Base-by-base conservation (phyloP, 2,113 vertebrate species). In the Xiphophorus maculatus region DNA sequence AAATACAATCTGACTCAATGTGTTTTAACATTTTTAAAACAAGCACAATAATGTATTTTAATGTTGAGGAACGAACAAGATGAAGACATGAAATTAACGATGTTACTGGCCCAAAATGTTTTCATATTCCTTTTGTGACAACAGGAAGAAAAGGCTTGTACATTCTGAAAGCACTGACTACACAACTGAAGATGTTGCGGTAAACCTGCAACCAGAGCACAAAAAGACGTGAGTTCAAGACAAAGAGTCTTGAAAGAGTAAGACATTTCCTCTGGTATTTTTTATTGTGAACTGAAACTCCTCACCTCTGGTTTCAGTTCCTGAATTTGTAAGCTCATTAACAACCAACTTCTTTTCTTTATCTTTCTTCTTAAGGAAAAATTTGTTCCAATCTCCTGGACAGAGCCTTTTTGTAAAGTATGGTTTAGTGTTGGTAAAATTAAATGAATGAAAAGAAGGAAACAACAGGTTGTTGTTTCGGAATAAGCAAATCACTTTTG, bases 41-140 rank as follows among this genome's bases (percentile, higher is more conserved):
- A 25, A 9, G 22, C 19, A 54, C 22, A 64, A 22, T 8, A 9
- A 64, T 33, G 17, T 4, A 66, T 11, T 27, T 11, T n/a, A 29
- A 22, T 33, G 2, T 62, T 51, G 10, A 29, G 42, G 3, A 72
- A 66, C 35, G 1, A 64, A 29, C 69, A 69, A 4, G 37, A 65
- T 40, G 15, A 54, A 11, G 19, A 15, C 19, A 28, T 12, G 61
- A 37, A 72, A 14, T 72, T 5, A 2, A 63, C 2, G 3, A 0
- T n/a, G 29, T 40, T 63, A 82, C 96, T 92, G 90, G 96, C 96
- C 94, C 80, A 97, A 82, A n/a, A 94, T 94, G 29, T 90, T 63
- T 81, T 97, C 96, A 84, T 97, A 96, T 35, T 96, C 96, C 42
- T 94, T 95, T 92, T 37, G 96, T 97, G 87, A 97, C 94, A 71